A percentile compares a stretch with the other conserved stretches of the same genome.
These are phyloP conservation scores for Ctenodactylus gundi DNA, from an alignment of 2,113 vertebrate species.

Conservation along the genomic window DNA sequence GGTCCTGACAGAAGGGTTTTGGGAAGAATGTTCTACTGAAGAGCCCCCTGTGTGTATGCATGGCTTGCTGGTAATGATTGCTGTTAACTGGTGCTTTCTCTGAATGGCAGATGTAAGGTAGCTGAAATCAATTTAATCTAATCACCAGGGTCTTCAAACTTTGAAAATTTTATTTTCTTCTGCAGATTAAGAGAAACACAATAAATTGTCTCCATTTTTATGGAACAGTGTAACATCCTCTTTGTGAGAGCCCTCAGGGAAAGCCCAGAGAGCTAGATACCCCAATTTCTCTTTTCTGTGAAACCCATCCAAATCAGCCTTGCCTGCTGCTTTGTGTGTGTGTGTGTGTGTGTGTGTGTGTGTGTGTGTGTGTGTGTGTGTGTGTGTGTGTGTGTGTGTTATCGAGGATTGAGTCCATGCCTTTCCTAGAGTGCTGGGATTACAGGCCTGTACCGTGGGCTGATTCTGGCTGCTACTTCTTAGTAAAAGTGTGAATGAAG, in stretches of 20 bases:
- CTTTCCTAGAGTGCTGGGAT: too few species aligned
- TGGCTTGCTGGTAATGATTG: rapidly evolving
- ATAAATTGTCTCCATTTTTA: background rate
- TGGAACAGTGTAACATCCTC: background rate
- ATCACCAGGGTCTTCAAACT: background rate
- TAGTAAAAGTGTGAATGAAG: background rate
- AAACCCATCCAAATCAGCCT: background rate
- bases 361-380: too few species aligned
- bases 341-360: too few species aligned
- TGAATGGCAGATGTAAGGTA: background rate
- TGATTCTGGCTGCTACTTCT: background rate
- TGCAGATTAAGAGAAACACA: background rate
- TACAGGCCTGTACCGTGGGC: too few species aligned
- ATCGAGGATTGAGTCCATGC: too few species aligned
- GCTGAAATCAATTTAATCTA: background rate
- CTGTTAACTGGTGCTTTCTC: background rate
- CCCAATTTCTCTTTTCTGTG: background rate
- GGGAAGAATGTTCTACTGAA: background rate
- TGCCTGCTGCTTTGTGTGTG: too few species aligned
- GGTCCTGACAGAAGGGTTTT: background rate
- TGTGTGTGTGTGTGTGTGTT: too few species aligned
- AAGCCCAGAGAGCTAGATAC: too few species aligned
- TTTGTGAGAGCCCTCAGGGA: background rate
- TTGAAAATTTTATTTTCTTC: background rate
- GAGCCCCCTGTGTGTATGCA: rapidly evolving